Evolutionary conservation across 2,797 vertebrate genomes (phyloP), one percentile per base, ranked within the genome.

Genomic region (Parauchenoglanis punctatus): DNA sequence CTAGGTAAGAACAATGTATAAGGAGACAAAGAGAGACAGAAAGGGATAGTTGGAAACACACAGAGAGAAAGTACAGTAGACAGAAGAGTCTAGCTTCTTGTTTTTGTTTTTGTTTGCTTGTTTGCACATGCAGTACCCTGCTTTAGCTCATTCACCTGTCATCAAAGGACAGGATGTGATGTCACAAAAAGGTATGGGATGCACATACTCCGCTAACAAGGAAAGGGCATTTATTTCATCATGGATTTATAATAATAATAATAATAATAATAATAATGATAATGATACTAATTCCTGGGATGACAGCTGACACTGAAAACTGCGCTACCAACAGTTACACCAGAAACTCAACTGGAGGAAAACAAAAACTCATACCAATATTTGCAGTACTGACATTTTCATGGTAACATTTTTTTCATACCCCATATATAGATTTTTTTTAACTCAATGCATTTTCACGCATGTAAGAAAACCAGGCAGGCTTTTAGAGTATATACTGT

Each of bases 391-490:
- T 93, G 89, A 94, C 93, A 92, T 94, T 93, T 93, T 93, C 90
- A 91, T 94, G 87, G 88, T 91, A 93, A 85, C 83, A 25, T 77
- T 80, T 88, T 86, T 88, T 78, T 86, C 59, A 56, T 84, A 61
- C 78, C 91, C 92, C 93, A 91, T 92, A 93, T 93, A 93, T 84
- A 88, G 31, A 35, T 73, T 67, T 86, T 85, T 92, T 93, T 94
- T 59, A 52, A 94, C 92, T 94, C 92, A 88, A 80, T 87, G 93
- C 92, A 95, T 94, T 92, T 95, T 92, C 92, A 95, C 94, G 89
- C 93, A 93, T 92, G 93, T 95, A 94, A 93, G 94, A 95, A 95
- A 96, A 95, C 95, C 95, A 96, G 95, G 95, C 95, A 96, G 95
- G 94, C 92, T 93, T 93, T 92, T 92, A 88, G 93, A 95, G 92